These are phyloP conservation scores for Onychorhynchus coronatus DNA, from an alignment of 2,113 vertebrate genomes.

Conservation along the genomic window DNA sequence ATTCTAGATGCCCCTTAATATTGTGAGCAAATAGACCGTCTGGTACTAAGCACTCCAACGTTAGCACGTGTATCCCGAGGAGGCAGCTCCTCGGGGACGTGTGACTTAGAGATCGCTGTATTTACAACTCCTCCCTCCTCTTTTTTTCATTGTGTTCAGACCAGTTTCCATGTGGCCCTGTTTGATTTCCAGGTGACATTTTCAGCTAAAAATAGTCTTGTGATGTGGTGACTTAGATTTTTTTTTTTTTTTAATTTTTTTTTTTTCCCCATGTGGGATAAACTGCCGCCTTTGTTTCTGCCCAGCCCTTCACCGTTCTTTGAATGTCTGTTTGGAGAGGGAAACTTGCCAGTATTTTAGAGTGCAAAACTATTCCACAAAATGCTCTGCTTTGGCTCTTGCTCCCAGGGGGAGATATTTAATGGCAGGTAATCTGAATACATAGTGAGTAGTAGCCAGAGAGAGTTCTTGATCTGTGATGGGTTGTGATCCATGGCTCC, in stretches of 20 bases:
- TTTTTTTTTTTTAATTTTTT: not conserved
- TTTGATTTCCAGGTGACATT: conserved; percentile 78
- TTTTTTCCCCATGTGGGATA: conserved; percentile 62
- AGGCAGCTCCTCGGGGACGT: conserved; percentile 61
- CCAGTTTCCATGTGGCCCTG: conserved; percentile 66
- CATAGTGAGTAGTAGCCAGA: conserved; percentile 27
- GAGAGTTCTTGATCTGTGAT: not conserved
- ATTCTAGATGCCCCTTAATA: conserved; percentile 82
- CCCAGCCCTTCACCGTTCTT: conserved; percentile 58
- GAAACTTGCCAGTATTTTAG: conserved; percentile 44
- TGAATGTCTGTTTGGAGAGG: conserved; percentile 60
- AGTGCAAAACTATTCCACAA: not conserved
- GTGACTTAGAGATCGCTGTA: conserved; percentile 70
- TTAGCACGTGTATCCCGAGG: conserved; percentile 53
- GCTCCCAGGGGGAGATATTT: conserved; percentile 11
- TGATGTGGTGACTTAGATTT: conserved; percentile 75
- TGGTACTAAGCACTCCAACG: conserved; percentile 72
- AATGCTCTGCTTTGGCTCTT: conserved; percentile 6
- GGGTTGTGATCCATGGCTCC: not conserved
- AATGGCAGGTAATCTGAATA: not conserved
- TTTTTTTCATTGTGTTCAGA: conserved; percentile 70
- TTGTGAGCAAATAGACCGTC: conserved; percentile 81
- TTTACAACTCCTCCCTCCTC: conserved; percentile 66
- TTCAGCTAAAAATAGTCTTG: conserved; percentile 77
- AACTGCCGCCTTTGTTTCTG: conserved; percentile 69